Conservation (phyloP, 2,888 invertebrate genomes). For the Gerris lacustris region DNA sequence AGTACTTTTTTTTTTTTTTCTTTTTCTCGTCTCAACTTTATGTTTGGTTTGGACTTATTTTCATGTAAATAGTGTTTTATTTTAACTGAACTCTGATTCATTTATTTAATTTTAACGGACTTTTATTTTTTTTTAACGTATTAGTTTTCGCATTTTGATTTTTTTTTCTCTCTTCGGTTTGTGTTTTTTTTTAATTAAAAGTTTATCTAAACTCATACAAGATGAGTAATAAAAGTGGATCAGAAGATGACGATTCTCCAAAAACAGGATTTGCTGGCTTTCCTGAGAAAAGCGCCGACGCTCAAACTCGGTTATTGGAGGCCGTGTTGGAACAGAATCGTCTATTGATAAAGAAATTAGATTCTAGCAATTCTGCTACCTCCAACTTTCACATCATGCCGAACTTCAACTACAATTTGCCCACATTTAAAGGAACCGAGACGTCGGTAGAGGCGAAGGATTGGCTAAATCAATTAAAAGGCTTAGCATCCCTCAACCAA, state of each 20-base stretch:
- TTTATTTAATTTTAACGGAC: too few species aligned
- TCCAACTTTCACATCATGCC: not conserved
- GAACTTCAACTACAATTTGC: not conserved
- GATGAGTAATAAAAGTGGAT: not conserved
- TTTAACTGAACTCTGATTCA: too few species aligned
- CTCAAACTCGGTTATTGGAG: not conserved
- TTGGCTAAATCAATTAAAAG: not conserved
- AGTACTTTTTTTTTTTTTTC: too few species aligned
- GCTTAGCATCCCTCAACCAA: not conserved
- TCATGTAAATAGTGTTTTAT: too few species aligned
- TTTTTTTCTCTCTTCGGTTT: not conserved
- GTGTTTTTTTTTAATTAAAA: not conserved
- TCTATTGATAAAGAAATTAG: not conserved
- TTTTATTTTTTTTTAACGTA: too few species aligned
- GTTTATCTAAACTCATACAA: not conserved
- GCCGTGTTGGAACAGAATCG: not conserved
- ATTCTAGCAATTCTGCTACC: not conserved
- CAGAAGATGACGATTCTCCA: too few species aligned
- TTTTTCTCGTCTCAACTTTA: too few species aligned
- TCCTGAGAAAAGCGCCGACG: not conserved
- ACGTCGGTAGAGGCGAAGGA: not conserved
- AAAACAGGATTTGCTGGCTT: too few species aligned
- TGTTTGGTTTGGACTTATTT: too few species aligned
- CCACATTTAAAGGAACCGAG: not conserved
- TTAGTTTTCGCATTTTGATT: not conserved